Evolutionary conservation across 2,113 vertebrate species (phyloP).

Genomic region (Eclectus roratus): DNA sequence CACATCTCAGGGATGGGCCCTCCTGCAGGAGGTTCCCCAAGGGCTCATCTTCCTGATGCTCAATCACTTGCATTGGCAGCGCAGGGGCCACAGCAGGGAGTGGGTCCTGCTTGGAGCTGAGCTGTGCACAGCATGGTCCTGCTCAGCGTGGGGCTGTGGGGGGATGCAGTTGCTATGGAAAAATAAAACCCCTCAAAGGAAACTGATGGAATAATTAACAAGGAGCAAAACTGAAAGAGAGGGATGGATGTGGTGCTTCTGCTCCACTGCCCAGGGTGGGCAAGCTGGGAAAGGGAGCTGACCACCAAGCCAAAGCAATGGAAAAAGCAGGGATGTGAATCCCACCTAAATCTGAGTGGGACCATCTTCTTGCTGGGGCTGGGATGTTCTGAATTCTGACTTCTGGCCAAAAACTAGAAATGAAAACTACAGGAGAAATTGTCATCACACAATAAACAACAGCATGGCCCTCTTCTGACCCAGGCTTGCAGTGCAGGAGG

Average conservation of each 20-base stretch:
- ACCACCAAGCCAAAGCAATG: background rate
- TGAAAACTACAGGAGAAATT: background rate
- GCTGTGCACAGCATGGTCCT: background rate
- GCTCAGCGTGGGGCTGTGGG: background rate
- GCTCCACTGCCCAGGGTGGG: background rate
- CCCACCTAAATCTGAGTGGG: background rate
- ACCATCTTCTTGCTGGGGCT: background rate
- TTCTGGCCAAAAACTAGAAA: background rate
- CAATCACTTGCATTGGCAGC: background rate
- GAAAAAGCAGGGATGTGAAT: background rate
- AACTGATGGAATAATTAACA: background rate
- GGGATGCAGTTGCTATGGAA: conserved; percentile 19
- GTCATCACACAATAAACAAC: background rate
- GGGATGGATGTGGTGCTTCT: background rate
- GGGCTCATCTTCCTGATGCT: background rate
- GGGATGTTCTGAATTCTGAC: background rate
- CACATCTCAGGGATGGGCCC: background rate
- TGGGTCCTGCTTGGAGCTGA: accelerated
- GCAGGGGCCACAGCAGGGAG: background rate
- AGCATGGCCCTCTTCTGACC: background rate
- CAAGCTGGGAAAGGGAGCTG: background rate
- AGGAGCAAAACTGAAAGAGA: background rate
- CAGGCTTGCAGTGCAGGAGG: background rate
- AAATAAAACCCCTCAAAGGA: background rate
- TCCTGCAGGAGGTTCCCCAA: background rate